Percentiles rank a stretch among this genome's conserved stretches.
Conservation (phyloP, 2,113 vertebrate species). For the Cephalophus harveyi region DNA sequence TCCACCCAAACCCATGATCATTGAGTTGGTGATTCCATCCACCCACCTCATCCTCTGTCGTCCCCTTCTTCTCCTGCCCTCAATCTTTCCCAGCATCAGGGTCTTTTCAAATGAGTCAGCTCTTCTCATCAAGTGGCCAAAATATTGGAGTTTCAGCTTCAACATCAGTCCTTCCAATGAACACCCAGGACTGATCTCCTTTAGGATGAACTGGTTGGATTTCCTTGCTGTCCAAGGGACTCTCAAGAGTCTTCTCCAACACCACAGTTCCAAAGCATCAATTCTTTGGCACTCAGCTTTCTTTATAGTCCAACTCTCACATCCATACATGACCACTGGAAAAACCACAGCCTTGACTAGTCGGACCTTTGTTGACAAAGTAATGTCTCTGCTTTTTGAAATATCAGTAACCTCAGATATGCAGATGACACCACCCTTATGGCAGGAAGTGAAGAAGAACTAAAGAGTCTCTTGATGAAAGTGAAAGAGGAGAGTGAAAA, state of each 20-base stretch:
- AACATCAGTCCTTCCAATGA: neutral
- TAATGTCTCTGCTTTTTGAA: neutral
- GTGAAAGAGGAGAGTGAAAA: neutral
- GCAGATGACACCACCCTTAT: neutral
- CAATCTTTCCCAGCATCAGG: neutral
- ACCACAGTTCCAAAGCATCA: neutral
- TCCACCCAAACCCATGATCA: neutral
- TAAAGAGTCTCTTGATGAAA: neutral
- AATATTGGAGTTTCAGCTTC: neutral
- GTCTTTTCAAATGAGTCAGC: neutral
- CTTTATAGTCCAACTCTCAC: neutral
- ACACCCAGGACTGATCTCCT: neutral
- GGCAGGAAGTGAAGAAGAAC: neutral
- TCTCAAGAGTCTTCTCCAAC: neutral
- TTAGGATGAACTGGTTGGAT: neutral
- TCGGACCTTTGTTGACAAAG: neutral
- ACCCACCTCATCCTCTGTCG: neutral
- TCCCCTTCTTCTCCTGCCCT: neutral
- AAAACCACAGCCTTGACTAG: neutral
- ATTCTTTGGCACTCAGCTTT: neutral
- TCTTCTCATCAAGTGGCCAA: neutral
- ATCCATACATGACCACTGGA: neutral
- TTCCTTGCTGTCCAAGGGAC: neutral
- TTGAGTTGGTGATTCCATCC: neutral
- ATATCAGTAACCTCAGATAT: neutral